Evolutionary conservation across 2,113 vertebrate genomes (phyloP).

Genomic region (Barnardius zonarius): DNA sequence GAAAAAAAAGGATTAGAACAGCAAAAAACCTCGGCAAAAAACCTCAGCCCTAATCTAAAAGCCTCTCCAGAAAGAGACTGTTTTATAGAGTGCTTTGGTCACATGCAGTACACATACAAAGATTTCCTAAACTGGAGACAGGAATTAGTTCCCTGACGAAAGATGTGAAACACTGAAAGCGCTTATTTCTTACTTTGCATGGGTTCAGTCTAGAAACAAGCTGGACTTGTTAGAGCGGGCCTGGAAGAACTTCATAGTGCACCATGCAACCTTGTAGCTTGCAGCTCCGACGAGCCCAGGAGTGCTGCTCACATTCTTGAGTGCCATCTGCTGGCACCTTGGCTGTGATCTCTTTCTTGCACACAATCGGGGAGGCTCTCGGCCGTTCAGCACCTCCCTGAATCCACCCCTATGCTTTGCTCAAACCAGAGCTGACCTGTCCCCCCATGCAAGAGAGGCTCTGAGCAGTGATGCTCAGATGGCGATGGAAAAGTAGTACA

Average conservation of each 20-base stretch:
- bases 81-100: neutral
- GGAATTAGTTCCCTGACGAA: neutral
- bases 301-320: neutral
- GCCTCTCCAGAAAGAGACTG: neutral
- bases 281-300: neutral
- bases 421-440: neutral
- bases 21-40: neutral
- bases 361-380: neutral
- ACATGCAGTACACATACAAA: neutral
- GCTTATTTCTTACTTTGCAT: neutral
- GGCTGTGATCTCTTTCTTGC: neutral
- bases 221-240: neutral
- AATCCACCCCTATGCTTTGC: accelerated
- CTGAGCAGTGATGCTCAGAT: neutral
- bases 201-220: neutral
- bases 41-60: neutral
- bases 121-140: neutral
- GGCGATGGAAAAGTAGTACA: neutral
- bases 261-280: neutral
- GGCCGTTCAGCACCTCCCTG: accelerated
- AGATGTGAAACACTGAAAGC: neutral
- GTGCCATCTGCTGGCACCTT: slow-evolving; percentile 11
- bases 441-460: neutral
- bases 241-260: neutral
- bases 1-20: neutral